Base-by-base conservation (phyloP, 2,888 invertebrate species). In the Microplitis manilae region DNA sequence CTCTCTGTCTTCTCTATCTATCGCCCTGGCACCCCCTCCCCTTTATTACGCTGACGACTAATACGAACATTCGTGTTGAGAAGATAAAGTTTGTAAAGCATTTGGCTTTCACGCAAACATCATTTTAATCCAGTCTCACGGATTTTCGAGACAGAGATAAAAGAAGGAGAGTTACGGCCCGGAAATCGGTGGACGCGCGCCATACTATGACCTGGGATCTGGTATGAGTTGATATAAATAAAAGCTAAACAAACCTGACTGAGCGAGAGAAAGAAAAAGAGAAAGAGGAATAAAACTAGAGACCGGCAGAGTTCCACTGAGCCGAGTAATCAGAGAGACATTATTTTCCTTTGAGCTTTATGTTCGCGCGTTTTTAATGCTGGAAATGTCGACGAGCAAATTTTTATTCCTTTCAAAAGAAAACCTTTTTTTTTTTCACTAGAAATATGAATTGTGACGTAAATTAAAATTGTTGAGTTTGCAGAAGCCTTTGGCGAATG, bases 51-150 rank as follows among this genome's bases (percentile, higher is more conserved):
- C 30, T 30, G 30, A 83, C 88, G 86, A 86, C 86, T 87, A 87
- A 88, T 88, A 88, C 86, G 85, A 81, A 50, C 50, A 50, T 84
- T 84, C 84, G 85, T 86, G 30, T 88, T 87, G 84, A 86, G 86
- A 87, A 87, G 89, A 89, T 89, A 89, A 89, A 88, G 87, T 89
- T 87, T 85, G 88, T 87, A 87, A 89, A 89, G 89, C 89, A 87
- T 89, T 90, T 88, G 89, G 89, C 88, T 90, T 89, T 87, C 88
- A 84, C 87, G 88, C 89, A 89, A 90, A 90, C 90, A 89, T 90
- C 88, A 87, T 88, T 90, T 90, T 90, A 88, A 89, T 90, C 88
- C 88, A 61, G 69, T 69, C 75, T 61, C 38, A 70, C 76, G 76
- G 77, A 78, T 74, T 65, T 30, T 30, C 30, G 30, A 30, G 4